phyloP scores from a whole-genome alignment of 2,797 vertebrate species.

The Ambastaia sidthimunki region DNA sequence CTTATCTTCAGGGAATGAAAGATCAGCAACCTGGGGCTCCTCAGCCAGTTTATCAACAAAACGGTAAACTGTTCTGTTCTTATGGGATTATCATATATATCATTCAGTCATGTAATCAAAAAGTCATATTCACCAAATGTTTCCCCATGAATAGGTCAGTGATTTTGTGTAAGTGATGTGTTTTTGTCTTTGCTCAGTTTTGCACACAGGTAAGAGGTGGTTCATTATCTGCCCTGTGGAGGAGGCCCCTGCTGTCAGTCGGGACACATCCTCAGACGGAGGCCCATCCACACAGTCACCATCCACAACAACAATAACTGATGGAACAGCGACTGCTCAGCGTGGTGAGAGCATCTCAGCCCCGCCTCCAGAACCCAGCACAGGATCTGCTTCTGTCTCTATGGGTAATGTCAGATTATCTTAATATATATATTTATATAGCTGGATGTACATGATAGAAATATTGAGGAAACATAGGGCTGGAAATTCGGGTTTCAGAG shows the following conservation, averaged over 20 bases:
- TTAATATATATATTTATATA: not conserved
- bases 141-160: not conserved
- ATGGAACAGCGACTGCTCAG: conserved; percentile 59
- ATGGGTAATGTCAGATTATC: conserved; percentile 71
- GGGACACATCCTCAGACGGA: conserved; percentile 79
- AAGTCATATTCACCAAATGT: not conserved
- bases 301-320: conserved; percentile 61
- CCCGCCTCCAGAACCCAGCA: conserved; percentile 70
- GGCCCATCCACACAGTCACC: conserved; percentile 66
- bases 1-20: conserved; percentile 33
- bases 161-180: not conserved
- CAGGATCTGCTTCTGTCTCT: conserved; percentile 68
- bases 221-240: conserved; percentile 98
- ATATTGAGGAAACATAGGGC: not conserved
- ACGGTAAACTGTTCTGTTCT: conserved; percentile 79
- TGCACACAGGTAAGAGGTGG: conserved; percentile 97
- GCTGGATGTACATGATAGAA: not conserved
- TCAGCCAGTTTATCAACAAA: conserved; percentile 93
- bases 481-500: not conserved
- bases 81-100: too few species aligned
- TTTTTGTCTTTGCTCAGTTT: conserved; percentile 73
- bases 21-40: conserved; percentile 70
- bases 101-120: not conserved
- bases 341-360: conserved; percentile 70
- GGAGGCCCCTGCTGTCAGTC: conserved; percentile 81